Base-by-base conservation (phyloP, 2,113 vertebrate species). In the Stegastes partitus region DNA sequence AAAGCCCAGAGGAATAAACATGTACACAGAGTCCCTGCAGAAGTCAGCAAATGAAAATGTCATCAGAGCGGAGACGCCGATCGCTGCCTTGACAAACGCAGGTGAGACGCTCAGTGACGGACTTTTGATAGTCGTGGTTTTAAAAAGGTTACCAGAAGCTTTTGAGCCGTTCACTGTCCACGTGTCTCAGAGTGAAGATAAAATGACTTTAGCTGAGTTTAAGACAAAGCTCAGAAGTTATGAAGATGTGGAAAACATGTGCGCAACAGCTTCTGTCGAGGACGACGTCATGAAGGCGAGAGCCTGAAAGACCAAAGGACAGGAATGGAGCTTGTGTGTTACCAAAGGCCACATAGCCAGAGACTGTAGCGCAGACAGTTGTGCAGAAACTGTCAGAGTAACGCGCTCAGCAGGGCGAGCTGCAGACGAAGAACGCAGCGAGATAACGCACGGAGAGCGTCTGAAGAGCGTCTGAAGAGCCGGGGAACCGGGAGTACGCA, bases 151-250 rank as follows among this genome's bases (percentile, higher is more conserved):
- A 21, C 81, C 63, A 1, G 58, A 77, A 1, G 59, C 42, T 0
- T 83, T 79, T 5, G 70, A 70, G 26, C 71, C 49, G 12, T 82
- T 82, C 16, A 19, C 50, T 0, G 53, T 83, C 9, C 70, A 86
- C 11, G 4, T 56, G 5, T 28, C 26, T 28, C 26, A 28, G 26
- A 28, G 26, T 28, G 26, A 28, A 3, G 26, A 28, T 28, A 28
- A 28, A 28, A 28, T 28, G 26, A 28, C 26, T 28, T 58, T 58
- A 34, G 26, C 26, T 11, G 19, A 59, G 11, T 59, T 37, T 39
- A 34, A 59, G 11, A 59, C 57, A 37, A 59, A 39, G 11, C 57
- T 59, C 19, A 5, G 18, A 37, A 59, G 31, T 21, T 59, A 37
- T 59, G 57, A 59, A 10, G 31, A 37, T 21, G 3, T 21, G 1